A percentile compares a stretch with the other conserved stretches of the same genome.
phyloP scores from a whole-genome alignment of 1,140 invertebrate species.

The Vollenhovia emeryi region DNA sequence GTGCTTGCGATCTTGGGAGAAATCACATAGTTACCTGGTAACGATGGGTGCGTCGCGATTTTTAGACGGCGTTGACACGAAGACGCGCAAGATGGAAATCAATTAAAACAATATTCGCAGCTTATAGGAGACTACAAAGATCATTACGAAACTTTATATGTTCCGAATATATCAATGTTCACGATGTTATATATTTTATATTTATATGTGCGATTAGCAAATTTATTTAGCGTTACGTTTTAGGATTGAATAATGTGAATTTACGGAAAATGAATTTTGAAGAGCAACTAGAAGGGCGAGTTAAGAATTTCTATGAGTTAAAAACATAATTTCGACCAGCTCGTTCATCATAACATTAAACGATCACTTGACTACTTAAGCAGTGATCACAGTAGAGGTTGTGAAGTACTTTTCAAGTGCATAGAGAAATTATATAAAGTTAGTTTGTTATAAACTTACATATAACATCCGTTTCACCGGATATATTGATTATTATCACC shows the following conservation, averaged over 20 bases:
- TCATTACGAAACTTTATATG: background rate
- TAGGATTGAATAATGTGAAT: background rate
- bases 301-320: background rate
- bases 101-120: background rate
- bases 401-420: background rate
- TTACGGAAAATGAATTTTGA: background rate
- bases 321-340: background rate
- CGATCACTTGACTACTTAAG: conserved; percentile 1
- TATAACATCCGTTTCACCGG: background rate
- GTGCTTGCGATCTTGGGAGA: conserved; percentile 36
- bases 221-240: background rate
- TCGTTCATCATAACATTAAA: background rate
- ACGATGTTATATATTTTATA: background rate
- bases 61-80: background rate
- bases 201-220: background rate
- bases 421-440: conserved; percentile 12
- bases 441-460: conserved; percentile 6
- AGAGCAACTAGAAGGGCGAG: background rate
- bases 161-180: background rate
- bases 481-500: background rate
- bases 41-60: background rate
- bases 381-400: background rate
- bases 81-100: background rate
- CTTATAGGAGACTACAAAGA: background rate
- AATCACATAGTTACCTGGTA: conserved; percentile 23